Percentiles rank a stretch among this genome's conserved stretches.
Conservation (phyloP, 1,140 invertebrate species). For the Saccostrea echinata region DNA sequence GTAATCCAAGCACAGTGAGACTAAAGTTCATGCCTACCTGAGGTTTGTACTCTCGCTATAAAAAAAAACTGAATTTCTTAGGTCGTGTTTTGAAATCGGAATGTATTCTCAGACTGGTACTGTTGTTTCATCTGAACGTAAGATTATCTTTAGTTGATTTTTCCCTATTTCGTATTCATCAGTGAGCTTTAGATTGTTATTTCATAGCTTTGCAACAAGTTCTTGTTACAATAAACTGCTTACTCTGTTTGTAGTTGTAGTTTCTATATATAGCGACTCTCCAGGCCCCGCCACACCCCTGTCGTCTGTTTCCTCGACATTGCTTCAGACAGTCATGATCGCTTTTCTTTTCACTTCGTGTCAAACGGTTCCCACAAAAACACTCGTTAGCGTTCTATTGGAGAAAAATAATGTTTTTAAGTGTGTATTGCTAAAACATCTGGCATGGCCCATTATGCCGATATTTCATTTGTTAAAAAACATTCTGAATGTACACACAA, state of each 20-base stretch:
- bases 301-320: background rate
- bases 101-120: too few species aligned
- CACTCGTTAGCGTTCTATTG: background rate
- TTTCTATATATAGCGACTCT: background rate
- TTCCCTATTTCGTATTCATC: too few species aligned
- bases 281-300: background rate
- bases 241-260: slow-evolving; percentile 5
- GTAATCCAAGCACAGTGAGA: background rate
- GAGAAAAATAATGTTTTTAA: background rate
- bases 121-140: too few species aligned
- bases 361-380: background rate
- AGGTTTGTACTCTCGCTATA: background rate
- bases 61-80: background rate
- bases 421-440: too few species aligned
- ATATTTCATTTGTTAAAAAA: too few species aligned
- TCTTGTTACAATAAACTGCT: too few species aligned
- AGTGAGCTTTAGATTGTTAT: too few species aligned
- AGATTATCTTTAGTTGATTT: too few species aligned
- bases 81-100: too few species aligned
- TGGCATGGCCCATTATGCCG: too few species aligned
- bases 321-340: background rate
- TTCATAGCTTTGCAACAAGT: too few species aligned
- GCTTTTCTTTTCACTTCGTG: background rate
- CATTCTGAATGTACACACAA: too few species aligned
- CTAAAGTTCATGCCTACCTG: background rate